Base-by-base conservation (phyloP, 2,113 vertebrate genomes). In the Amblyopsis rosae region DNA sequence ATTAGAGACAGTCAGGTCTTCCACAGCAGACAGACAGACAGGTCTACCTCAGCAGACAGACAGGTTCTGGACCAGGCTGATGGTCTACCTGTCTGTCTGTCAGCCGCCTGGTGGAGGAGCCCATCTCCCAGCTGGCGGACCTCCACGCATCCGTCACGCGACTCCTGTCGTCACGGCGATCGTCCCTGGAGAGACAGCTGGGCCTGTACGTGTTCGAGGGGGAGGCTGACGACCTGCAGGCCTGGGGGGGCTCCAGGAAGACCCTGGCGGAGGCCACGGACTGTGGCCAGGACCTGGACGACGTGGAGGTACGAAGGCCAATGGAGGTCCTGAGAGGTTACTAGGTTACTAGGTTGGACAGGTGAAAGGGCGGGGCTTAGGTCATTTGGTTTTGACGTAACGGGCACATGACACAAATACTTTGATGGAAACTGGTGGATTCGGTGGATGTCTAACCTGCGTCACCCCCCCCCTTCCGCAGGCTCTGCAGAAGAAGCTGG, bases 401-500 rank as follows among this genome's bases (percentile, higher is more conserved):
- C 4, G 7, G 35, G 35, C 4, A 41, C 35, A 41, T 6, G 35
- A 41, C 4, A 41, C 4, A 41, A 3, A 6, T 41, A 41, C 35
- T 41, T 7, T 41, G 35, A 4, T 41, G 4, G 4, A 41, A 7
- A 41, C 35, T 41, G 35, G 7, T 41, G 35, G 35, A 41, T 6
- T 6, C 35, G 35, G 0, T 41, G 19, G 19, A 19, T 41, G 4
- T 41, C 3, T 41, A 41, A 41, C 7, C 35, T 41, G 35, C 7
- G 3, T 41, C 35, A 6, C 35, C 9, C 12, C 49, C 56, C 46
- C 50, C 6, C 35, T 41, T 8, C 69, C 70, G 0, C 83, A 97
- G 96, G 86, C 91, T 12, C 87, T 95, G 46, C 93, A 95, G 90
- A 94, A 95, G 79, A 94, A 92, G 77, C 91, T 96, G 86, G 89